These are phyloP conservation scores for Thymelicus sylvestris DNA, from an alignment of 2,888 invertebrate species.

Conservation along the genomic window DNA sequence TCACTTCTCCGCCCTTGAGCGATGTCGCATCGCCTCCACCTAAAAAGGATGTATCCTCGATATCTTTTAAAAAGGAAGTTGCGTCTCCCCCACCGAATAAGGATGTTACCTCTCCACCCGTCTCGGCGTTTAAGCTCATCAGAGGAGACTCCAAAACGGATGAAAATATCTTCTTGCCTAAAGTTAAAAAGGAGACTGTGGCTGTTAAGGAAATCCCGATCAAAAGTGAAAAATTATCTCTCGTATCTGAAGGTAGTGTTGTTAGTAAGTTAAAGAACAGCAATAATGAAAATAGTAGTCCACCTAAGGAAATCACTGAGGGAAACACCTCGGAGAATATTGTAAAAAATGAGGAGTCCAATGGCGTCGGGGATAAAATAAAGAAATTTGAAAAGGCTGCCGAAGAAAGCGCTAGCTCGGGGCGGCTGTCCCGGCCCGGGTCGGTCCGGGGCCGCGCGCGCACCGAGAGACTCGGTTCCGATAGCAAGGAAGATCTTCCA, in stretches of 20 bases:
- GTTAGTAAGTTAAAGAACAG: constrained; percentile 37
- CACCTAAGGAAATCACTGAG: constrained; percentile 35
- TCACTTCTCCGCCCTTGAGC: constrained; percentile 12
- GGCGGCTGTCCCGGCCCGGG: constrained; percentile 66
- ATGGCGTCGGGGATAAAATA: constrained; percentile 80
- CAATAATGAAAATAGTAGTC: constrained; percentile 31
- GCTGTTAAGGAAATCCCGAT: constrained; percentile 52
- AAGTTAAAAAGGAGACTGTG: constrained; percentile 53
- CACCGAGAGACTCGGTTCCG: constrained; percentile 59
- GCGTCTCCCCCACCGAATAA: constrained; percentile 44
- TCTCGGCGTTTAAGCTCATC: constrained; percentile 46
- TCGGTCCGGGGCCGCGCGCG: constrained; percentile 64
- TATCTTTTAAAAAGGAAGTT: constrained; percentile 45
- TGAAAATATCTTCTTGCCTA: constrained; percentile 43
- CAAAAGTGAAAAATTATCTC: constrained; percentile 53
- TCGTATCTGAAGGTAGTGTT: constrained; percentile 43
- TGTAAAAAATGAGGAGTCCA: constrained; percentile 60
- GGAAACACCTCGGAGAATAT: constrained; percentile 39
- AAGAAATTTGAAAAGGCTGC: constrained; percentile 79
- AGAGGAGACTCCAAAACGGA: constrained; percentile 46
- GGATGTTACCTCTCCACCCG: constrained; percentile 47
- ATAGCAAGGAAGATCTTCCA: constrained; percentile 60
- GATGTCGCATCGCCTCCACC: constrained; percentile 40
- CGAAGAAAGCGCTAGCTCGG: constrained; percentile 61
- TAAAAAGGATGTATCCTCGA: constrained; percentile 46